phyloP scores from a whole-genome alignment of 2,888 invertebrate species.

The Belgica antarctica region DNA sequence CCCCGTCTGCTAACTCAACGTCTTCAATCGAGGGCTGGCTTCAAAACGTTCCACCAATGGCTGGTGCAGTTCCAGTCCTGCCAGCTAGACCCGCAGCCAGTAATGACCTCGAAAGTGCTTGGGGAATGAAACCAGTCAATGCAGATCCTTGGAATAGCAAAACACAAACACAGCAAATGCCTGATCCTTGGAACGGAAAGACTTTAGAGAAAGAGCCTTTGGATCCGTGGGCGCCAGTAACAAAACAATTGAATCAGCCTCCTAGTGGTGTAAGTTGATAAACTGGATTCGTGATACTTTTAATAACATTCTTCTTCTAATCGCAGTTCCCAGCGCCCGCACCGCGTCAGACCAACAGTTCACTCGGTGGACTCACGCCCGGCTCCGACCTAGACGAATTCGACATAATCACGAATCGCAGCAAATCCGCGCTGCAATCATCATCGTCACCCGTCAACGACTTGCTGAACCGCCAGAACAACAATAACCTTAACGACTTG shows the following conservation, averaged over 20 bases:
- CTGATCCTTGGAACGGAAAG: constrained; percentile 51
- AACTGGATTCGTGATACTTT: too few relatives aligned
- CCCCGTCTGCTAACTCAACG: constrained; percentile 53
- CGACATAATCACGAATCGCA: constrained; percentile 79
- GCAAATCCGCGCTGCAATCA: constrained; percentile 54
- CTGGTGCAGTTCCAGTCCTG: constrained; percentile 32
- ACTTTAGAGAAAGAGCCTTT: constrained; percentile 48
- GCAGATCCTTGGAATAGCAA: constrained; percentile 45
- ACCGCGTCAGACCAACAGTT: constrained; percentile 45
- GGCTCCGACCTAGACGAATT: constrained; percentile 81
- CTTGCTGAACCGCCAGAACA: constrained; percentile 46
- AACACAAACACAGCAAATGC: constrained; percentile 44
- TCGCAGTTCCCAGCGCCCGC: constrained; percentile 37
- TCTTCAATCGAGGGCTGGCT: constrained; percentile 55
- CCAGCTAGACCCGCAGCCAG: constrained; percentile 19
- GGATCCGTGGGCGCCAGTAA: constrained; percentile 64
- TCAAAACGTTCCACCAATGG: constrained; percentile 48
- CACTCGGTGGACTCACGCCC: constrained; percentile 51
- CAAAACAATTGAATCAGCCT: constrained; percentile 44
- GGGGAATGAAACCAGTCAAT: constrained; percentile 1
- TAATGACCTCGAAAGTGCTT: constrained; percentile 16
- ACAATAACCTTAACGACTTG: constrained; percentile 49
- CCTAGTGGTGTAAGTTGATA: constrained; percentile 47
- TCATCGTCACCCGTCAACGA: constrained; percentile 49
- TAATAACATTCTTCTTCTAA: background rate